These are phyloP conservation scores for Pholis gunnellus DNA, from an alignment of 2,113 vertebrate genomes.

Conservation along the genomic window DNA sequence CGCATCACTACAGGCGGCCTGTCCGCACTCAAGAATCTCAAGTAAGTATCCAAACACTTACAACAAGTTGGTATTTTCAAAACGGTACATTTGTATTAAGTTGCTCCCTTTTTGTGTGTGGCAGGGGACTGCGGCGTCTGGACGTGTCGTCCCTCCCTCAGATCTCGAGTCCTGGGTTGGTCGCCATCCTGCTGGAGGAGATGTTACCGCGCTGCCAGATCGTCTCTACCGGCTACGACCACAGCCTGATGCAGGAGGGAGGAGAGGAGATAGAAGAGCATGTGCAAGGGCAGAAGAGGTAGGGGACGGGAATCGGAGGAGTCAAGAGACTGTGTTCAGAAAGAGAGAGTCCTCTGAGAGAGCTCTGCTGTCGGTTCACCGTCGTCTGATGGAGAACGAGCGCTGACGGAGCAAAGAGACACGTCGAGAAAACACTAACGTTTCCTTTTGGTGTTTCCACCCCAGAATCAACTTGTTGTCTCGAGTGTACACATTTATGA, in stretches of 20 bases:
- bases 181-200: conserved; percentile 89
- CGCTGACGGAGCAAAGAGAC: neutral
- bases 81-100: neutral
- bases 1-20: conserved; percentile 86
- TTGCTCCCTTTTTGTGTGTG: neutral
- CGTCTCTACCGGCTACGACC: conserved; percentile 78
- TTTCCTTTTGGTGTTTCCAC: neutral
- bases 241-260: conserved; percentile 41
- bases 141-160: conserved; percentile 85
- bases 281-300: conserved; percentile 4
- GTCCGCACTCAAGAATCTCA: conserved; percentile 86
- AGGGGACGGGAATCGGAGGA: neutral
- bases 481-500: neutral
- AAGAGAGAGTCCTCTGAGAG: neutral
- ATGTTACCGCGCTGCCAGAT: conserved; percentile 88
- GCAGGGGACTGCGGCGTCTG: conserved; percentile 84
- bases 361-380: no score
- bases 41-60: conserved; percentile 73
- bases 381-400: no score
- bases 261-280: neutral
- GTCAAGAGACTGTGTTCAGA: neutral
- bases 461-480: neutral
- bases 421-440: neutral
- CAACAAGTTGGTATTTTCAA: neutral
- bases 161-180: conserved; percentile 81